Base-by-base conservation (phyloP, 2,888 invertebrate genomes). In the Aricia artaxerxes region DNA sequence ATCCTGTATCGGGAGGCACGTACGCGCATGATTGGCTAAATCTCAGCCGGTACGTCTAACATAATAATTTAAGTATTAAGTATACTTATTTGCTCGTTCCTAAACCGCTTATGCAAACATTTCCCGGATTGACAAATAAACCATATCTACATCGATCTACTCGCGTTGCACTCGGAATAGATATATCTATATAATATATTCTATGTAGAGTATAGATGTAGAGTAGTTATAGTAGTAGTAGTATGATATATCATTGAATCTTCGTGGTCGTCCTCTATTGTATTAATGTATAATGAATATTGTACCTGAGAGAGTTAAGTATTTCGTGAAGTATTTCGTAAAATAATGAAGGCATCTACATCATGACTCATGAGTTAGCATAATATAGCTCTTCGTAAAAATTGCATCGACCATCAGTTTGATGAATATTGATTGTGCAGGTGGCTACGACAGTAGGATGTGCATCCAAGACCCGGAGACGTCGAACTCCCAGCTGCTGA, bases 1-100 rank as follows among this genome's bases (percentile, higher is more conserved):
- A 94, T 89, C 84, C 91, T 89, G 89, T 90, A 92, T 91, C 85
- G 89, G 92, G 92, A 93, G 87, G 91, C 93, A 93, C 93, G 93
- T 93, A 91, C 93, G 89, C 86, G 85, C 86, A 86, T 87, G 89
- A 91, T 92, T 90, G 89, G 90, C 89, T 88, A 91, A 91, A 91
- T 91, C 87, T 90, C 87, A 84, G 86, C 82, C 85, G 87, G 88
- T 88, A 85, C 89, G 89, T 88, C 87, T 88, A 87, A 88, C 88
- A 88, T 88, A 87, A 87, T 86, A 87, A 89, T 89, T 90, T 78
- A 53, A 53, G 6, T 40, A 40, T 40, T 4, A 40, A 40, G 5
- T 49, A 35, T 31, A 53, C 61, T 73, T 76, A 78, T 80, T 75
- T 78, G 75, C 31, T 40, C 75, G 13, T 75, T 75, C 4, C 75